Conservation (phyloP, 2,797 vertebrate species). For the Novumbra hubbsi region DNA sequence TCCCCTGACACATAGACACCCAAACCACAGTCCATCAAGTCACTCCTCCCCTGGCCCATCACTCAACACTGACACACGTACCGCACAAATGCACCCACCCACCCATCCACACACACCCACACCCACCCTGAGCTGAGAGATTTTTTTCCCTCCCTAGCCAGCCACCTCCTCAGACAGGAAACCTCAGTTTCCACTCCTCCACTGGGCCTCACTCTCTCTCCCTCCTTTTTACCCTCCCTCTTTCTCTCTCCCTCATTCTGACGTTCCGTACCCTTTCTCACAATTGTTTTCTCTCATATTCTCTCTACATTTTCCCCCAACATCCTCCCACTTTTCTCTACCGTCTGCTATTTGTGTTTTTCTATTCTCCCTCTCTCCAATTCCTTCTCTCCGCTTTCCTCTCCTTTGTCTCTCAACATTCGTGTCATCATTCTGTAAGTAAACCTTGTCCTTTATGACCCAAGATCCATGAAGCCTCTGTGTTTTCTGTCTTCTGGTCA, state of each 20-base stretch:
- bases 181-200: constrained; percentile 78
- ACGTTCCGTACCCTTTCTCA: constrained; percentile 24
- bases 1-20: constrained; percentile 54
- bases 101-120: constrained; percentile 30
- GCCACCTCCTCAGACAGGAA: constrained; percentile 77
- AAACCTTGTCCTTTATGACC: constrained; percentile 11
- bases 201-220: constrained; percentile 55
- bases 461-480: not conserved
- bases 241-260: constrained; percentile 20
- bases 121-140: constrained; percentile 47
- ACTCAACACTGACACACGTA: constrained; percentile 43
- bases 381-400: constrained; percentile 27
- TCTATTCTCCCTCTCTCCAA: constrained; percentile 38
- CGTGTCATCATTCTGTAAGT: not conserved
- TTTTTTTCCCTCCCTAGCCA: constrained; percentile 52
- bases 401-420: constrained; percentile 2
- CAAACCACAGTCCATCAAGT: constrained; percentile 41
- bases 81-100: constrained; percentile 34
- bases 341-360: constrained; percentile 30
- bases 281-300: constrained; percentile 13
- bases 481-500: not conserved
- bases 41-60: constrained; percentile 41
- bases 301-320: not conserved
- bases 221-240: constrained; percentile 6
- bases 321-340: not conserved